Conservation (phyloP, 2,888 invertebrate species). For the Drosophila birchii region DNA sequence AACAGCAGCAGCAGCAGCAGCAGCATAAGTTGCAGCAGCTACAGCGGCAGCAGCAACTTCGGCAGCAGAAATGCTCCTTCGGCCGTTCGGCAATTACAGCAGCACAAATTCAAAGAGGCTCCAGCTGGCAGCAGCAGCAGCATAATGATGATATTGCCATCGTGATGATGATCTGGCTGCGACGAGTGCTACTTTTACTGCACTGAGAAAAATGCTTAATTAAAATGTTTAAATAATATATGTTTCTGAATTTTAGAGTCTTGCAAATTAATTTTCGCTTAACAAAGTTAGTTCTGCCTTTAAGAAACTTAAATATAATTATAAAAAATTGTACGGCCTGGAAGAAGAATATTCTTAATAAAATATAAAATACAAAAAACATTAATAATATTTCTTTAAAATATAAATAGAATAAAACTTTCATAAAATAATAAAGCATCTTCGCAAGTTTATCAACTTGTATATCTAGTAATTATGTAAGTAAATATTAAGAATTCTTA, state of each 20-base stretch:
- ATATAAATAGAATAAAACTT: too few species aligned
- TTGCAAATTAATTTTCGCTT: neutral
- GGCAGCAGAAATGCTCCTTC: conserved; percentile 35
- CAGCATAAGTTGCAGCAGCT: conserved; percentile 25
- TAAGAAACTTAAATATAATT: neutral
- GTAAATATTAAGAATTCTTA: neutral
- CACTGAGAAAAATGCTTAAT: neutral
- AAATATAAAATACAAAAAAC: too few species aligned
- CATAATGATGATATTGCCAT: conserved; percentile 43
- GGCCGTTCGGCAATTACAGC: conserved; percentile 36
- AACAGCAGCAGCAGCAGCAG: conserved; percentile 22
- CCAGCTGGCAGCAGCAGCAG: conserved; percentile 32
- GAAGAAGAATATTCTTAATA: too few species aligned
- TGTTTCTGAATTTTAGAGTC: too few species aligned
- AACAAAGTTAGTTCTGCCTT: too few species aligned
- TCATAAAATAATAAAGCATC: too few species aligned
- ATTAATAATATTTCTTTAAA: too few species aligned
- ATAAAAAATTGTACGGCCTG: neutral
- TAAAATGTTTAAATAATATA: neutral
- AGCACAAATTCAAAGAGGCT: conserved; percentile 50
- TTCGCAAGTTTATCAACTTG: too few species aligned
- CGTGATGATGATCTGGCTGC: conserved; percentile 35
- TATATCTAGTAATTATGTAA: neutral
- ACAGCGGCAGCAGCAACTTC: conserved; percentile 1
- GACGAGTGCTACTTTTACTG: conserved; percentile 56